Base-by-base conservation (phyloP, 2,888 invertebrate genomes). In the Drosophila eohydei region DNA sequence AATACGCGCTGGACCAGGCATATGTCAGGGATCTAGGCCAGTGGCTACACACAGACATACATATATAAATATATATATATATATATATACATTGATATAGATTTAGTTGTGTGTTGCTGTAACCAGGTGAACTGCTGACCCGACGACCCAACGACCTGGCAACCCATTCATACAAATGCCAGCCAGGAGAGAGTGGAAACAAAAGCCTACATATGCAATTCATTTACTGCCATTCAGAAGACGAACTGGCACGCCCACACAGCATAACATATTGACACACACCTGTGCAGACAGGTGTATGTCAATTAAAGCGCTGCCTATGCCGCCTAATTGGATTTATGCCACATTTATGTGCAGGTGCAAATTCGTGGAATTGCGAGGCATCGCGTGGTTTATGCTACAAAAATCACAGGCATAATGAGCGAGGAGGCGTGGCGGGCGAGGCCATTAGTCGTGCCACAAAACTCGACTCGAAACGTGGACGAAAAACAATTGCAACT, bases 311-410 rank as follows among this genome's bases (percentile, higher is more conserved):
- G 83, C 74, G 86, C 80, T 82, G 88, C 88, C 80, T 71, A 67
- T 86, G 86, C 73, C 78, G 80, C 86, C 84, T 85, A 89, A 85
- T 85, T 85, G 84, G 84, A 85, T 89, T 89, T 85, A 89, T 85
- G 89, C 90, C 84, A 83, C 84, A 85, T 89, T 85, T 84, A 88
- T 84, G 72, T 70, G 86, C 71, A 88, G 84, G 90, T 89, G 90
- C 66, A 85, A 85, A 85, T 85, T 88, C 71, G 70, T 70, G 67
- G 88, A 75, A 78, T 66, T 70, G 73, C 65, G 72, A 68, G 68
- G 28, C 38, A 41, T 50, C 26, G 51, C 59, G 40, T 61, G 66
- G 54, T 68, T 78, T 66, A 68, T 78, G 73, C 80, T 74, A 89
- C 74, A 89, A 89, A 84, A 89, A 89, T 84, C 88, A 85, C 65